Conservation (phyloP, 2,888 invertebrate species). For the Clepsis dumicolana region DNA sequence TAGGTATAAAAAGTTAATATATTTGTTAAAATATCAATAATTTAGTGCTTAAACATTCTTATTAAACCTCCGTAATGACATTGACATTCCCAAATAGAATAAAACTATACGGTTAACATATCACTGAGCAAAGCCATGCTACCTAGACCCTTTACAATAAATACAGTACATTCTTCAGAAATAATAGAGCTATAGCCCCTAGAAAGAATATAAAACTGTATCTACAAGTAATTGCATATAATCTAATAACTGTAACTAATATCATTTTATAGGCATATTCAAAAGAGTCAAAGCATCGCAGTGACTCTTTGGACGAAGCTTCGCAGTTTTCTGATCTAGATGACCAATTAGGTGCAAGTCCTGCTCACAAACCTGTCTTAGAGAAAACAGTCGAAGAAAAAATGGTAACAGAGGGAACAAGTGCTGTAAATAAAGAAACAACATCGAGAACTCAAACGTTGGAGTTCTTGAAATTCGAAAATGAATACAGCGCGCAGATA, state of each 20-base stretch:
- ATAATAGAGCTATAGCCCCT: no score
- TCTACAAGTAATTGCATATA: no score
- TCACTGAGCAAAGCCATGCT: no score
- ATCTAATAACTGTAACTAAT: not conserved
- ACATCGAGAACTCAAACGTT: slow-evolving; percentile 61
- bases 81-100: no score
- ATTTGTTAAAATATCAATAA: no score
- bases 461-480: slow-evolving; percentile 75
- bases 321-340: slow-evolving; percentile 83
- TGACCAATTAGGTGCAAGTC: slow-evolving; percentile 78
- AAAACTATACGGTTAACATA: no score
- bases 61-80: no score
- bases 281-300: slow-evolving; percentile 79
- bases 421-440: slow-evolving; percentile 51
- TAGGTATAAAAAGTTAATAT: not conserved
- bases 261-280: slow-evolving; percentile 68
- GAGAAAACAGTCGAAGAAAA: slow-evolving; percentile 61
- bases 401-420: slow-evolving; percentile 48
- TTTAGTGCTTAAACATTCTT: no score
- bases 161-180: no score
- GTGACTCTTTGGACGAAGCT: slow-evolving; percentile 81
- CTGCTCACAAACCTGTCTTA: slow-evolving; percentile 64
- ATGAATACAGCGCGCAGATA: slow-evolving; percentile 70
- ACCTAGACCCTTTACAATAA: no score
- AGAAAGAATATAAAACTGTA: no score